Base-by-base conservation (phyloP, 2,113 vertebrate genomes). In the Plectropomus leopardus region DNA sequence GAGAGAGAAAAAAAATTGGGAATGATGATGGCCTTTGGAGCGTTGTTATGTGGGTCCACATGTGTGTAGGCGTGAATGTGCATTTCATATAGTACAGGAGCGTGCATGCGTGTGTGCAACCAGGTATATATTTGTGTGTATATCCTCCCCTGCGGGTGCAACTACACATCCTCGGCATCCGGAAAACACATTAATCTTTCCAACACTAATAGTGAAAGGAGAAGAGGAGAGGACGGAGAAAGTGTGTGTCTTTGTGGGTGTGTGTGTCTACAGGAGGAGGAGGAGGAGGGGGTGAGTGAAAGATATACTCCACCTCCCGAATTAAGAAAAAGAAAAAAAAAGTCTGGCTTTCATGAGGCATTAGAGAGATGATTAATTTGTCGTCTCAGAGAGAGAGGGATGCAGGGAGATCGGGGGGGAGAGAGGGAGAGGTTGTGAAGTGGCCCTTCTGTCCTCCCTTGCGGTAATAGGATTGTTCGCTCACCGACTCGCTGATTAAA, bases 361-460 rank as follows among this genome's bases (percentile, higher is more conserved):
- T 92, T 84, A 89, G 88, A 80, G 80, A 84, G 75, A 92, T 92
- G 88, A 94, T 94, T 92, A 86, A 93, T 94, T 90, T 92, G 88
- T 87, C 55, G 66, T 80, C 82, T 83, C 61, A 1, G 47, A 59
- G 72, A 80, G 45, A 54, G 54, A 32, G 0, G 23, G 47, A 78
- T 11, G 2, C 28, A 47, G 45, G 6, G 26, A 34, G 45, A 55
- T 3, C 9, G 1, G 48, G 14, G 42, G 34, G n/a, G 54, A 55
- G 48, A 24, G 64, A 58, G 78, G 51, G 54, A 67, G 77, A 68
- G 83, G 82, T 59, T 80, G 74, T 65, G 76, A 81, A 80, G 84
- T 72, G 78, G 72, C 77, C 80, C 74, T 45, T 73, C 78, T 86
- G 78, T 89, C 85, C 85, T 86, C 80, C 74, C 53, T 47, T 7